A percentile compares a stretch with the other conserved stretches of the same genome.
Evolutionary conservation across 2,113 vertebrate species (phyloP).

Genomic region (Glaucomys volans): DNA sequence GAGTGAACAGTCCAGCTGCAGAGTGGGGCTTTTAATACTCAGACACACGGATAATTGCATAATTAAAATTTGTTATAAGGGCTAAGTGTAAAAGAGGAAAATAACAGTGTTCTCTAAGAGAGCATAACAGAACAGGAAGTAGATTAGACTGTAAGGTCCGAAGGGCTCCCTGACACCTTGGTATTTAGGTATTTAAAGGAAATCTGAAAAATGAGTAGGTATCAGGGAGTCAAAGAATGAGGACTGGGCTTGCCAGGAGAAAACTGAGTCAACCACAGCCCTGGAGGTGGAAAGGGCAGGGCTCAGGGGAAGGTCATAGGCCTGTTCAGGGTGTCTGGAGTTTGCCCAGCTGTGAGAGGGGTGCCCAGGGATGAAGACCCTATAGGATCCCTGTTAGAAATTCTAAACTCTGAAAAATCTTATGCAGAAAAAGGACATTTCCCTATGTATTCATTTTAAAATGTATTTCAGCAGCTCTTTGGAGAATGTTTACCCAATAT

Average conservation of each 20-base stretch:
- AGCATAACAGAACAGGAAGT: neutral
- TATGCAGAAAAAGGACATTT: neutral
- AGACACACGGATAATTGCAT: neutral
- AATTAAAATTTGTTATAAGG: constrained; percentile 49
- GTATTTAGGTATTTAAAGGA: neutral
- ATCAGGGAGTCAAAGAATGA: neutral
- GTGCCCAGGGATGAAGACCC: neutral
- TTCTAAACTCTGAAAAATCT: neutral
- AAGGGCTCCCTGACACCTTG: neutral
- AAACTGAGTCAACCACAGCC: neutral
- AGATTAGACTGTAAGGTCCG: neutral
- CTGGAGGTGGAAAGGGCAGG: neutral
- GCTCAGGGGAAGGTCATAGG: neutral
- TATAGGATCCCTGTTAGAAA: neutral
- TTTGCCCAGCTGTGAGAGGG: neutral
- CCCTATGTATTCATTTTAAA: neutral
- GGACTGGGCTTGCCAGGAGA: neutral
- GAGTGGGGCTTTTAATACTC: neutral
- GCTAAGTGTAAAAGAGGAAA: constrained; percentile 50
- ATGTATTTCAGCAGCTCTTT: neutral
- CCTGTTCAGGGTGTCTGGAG: neutral
- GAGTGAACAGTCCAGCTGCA: neutral
- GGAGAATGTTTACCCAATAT: neutral
- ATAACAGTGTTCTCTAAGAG: neutral
- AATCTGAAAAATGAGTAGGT: neutral